These are phyloP conservation scores for Sycophila texana DNA, from an alignment of 2,888 invertebrate species.

Conservation along the genomic window DNA sequence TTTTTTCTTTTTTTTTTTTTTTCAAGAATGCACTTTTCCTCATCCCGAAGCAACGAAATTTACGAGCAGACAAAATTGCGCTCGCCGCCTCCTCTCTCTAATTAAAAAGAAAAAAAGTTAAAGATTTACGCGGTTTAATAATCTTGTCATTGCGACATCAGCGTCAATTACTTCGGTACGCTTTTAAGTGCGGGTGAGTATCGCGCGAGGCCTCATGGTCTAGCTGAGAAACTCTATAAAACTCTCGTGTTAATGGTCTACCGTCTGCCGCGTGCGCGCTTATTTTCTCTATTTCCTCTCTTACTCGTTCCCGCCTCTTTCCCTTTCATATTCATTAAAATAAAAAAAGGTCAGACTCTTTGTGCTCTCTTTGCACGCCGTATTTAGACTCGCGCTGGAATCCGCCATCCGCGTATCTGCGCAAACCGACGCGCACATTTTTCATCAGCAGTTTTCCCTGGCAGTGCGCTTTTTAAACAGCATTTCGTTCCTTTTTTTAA, in stretches of 20 bases:
- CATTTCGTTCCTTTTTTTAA: not conserved
- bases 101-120: too few relatives aligned
- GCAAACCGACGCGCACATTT: not conserved
- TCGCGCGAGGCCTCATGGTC: conserved; percentile 27
- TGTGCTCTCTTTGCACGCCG: conserved; percentile 27
- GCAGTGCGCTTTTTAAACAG: not conserved
- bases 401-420: conserved; percentile 31
- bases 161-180: conserved; percentile 39
- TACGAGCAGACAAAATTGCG: too few relatives aligned
- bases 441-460: not conserved
- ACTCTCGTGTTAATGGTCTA: conserved; percentile 50
- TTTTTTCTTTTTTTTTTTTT: not conserved
- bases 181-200: conserved; percentile 28
- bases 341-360: conserved; percentile 38
- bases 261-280: conserved; percentile 40
- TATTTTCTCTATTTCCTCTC: conserved; percentile 45
- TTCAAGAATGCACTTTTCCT: too few relatives aligned
- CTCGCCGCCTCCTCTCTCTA: too few relatives aligned
- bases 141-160: conserved; percentile 14
- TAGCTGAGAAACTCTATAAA: conserved; percentile 48
- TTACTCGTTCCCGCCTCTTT: conserved; percentile 19
- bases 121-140: not conserved
- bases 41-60: not conserved
- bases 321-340: conserved; percentile 55
- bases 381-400: conserved; percentile 24